These are phyloP conservation scores for Xestia rhomboidea DNA, from an alignment of 2,888 invertebrate species.

Conservation along the genomic window DNA sequence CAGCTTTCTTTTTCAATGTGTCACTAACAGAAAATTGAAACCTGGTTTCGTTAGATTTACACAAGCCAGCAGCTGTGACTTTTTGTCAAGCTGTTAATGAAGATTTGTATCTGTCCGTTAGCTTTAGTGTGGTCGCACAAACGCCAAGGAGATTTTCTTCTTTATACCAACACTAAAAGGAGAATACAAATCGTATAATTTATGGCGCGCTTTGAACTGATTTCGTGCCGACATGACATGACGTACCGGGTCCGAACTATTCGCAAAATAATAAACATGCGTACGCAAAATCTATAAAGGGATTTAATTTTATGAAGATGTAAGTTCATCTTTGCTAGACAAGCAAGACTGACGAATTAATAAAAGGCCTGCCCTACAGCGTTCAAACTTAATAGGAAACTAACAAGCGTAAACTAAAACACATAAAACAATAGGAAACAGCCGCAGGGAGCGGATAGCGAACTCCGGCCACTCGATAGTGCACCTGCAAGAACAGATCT, in stretches of 20 bases:
- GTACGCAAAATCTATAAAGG: constrained; percentile 70
- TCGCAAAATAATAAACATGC: constrained; percentile 75
- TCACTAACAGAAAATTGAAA: constrained; percentile 57
- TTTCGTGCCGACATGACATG: constrained; percentile 71
- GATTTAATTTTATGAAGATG: constrained; percentile 78
- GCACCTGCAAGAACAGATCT: constrained; percentile 79
- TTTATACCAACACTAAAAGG: constrained; percentile 78
- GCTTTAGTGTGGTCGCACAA: constrained; percentile 80
- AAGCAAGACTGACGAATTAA: constrained; percentile 78
- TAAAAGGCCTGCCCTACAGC: constrained; percentile 77
- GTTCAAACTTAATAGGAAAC: constrained; percentile 80
- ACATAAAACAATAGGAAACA: constrained; percentile 79
- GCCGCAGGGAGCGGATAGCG: constrained; percentile 67
- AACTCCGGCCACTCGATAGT: constrained; percentile 72
- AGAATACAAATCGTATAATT: constrained; percentile 78
- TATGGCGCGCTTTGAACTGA: constrained; percentile 83
- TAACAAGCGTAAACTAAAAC: constrained; percentile 85
- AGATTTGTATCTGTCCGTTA: constrained; percentile 85
- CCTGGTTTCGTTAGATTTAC: constrained; percentile 79
- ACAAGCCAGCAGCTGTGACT: constrained; percentile 80
- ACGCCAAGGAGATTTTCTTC: constrained; percentile 79
- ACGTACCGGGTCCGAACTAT: constrained; percentile 70
- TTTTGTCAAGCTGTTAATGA: constrained; percentile 87
- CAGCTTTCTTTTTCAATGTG: constrained; percentile 55
- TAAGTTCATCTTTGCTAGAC: constrained; percentile 73